Evolutionary conservation across 2,888 invertebrate genomes (phyloP).

Genomic region (Neoascia interrupta): DNA sequence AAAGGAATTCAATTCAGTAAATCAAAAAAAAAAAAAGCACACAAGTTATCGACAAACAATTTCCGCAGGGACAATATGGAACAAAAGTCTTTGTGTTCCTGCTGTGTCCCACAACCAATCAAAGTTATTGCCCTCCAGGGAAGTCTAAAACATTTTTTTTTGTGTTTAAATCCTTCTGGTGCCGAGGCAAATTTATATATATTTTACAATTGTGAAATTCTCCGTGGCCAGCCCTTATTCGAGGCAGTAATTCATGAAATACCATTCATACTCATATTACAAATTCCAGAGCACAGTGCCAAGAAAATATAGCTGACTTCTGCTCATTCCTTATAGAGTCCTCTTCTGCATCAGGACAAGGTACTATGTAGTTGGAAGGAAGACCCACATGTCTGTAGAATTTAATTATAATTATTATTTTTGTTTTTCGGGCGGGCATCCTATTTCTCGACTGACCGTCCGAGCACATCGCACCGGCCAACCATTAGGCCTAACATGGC

Average conservation of each 20-base stretch:
- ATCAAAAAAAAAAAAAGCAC: too few relatives aligned
- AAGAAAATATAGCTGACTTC: conserved; percentile 51
- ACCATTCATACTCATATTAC: conserved; percentile 49
- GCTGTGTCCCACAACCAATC: conserved; percentile 59
- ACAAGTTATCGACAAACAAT: conserved; percentile 30
- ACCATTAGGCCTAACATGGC: too few relatives aligned
- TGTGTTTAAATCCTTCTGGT: conserved; percentile 2
- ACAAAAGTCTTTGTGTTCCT: conserved; percentile 24
- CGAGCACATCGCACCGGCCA: too few relatives aligned
- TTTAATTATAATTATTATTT: conserved; percentile 68
- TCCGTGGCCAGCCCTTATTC: conserved; percentile 17
- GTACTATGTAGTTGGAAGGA: neutral
- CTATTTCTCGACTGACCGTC: too few relatives aligned
- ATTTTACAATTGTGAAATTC: conserved; percentile 43
- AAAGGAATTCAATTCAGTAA: conserved; percentile 56
- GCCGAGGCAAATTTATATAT: conserved; percentile 15
- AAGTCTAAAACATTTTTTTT: conserved; percentile 32
- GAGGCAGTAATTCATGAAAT: conserved; percentile 48
- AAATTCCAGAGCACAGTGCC: conserved; percentile 58
- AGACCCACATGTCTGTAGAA: conserved; percentile 44
- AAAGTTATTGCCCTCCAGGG: conserved; percentile 61
- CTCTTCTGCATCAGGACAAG: neutral
- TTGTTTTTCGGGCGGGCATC: conserved; percentile 52
- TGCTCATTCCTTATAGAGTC: neutral
- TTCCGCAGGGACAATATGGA: conserved; percentile 14